These are phyloP conservation scores for Laticauda colubrina DNA, from an alignment of 2,113 vertebrate genomes.

Conservation along the genomic window DNA sequence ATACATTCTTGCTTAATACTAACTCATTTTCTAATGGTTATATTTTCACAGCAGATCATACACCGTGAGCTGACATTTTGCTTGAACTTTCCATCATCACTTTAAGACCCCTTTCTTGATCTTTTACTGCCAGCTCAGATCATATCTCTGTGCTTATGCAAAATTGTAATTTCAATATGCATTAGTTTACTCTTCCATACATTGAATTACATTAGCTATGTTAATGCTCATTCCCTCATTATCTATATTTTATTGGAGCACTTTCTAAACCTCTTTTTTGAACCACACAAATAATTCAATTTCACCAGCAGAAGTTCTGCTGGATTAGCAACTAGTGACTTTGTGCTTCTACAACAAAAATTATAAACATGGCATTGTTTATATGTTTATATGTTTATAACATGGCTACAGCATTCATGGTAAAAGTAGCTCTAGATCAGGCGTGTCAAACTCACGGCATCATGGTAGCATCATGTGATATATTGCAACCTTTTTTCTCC, in stretches of 20 bases:
- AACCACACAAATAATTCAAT: neutral
- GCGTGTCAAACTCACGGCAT: no score
- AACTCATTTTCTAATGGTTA: neutral
- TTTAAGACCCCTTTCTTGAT: neutral
- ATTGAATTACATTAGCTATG: neutral
- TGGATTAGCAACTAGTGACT: neutral
- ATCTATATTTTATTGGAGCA: neutral
- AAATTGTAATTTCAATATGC: neutral
- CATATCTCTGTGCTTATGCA: neutral
- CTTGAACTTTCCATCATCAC: neutral
- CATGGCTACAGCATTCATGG: neutral
- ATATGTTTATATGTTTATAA: no score
- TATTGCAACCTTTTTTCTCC: no score
- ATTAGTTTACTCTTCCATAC: neutral
- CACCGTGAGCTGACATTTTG: neutral
- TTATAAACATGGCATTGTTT: neutral
- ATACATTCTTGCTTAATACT: neutral
- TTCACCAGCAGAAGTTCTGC: neutral
- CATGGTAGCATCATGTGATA: no score
- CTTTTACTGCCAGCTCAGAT: neutral
- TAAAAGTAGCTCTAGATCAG: neutral
- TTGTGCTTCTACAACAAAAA: neutral
- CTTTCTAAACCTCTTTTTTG: neutral
- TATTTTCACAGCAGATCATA: neutral
- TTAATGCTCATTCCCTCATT: neutral